Evolutionary conservation across 2,888 invertebrate species (phyloP), one percentile per base, ranked within the genome.

Genomic region (Caenorhabditis sp.): DNA sequence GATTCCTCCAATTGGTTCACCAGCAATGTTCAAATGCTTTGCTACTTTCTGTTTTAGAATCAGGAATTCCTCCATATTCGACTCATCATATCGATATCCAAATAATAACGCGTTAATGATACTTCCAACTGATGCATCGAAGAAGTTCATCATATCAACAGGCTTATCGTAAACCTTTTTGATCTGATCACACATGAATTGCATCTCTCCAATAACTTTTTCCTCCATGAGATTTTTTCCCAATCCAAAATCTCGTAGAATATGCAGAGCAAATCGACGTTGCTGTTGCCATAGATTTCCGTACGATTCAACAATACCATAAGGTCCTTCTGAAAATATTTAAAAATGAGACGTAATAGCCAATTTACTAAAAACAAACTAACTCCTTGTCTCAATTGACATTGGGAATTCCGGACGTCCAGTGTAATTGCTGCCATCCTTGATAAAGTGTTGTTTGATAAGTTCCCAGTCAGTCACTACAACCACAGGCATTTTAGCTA

Each of bases 141-240:
- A 70, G 12, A 63, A 43, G 27, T 70, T 62, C 54, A 66, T 65
- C 65, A 76, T 61, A 43, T 76, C 67, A 17, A 72, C 25, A 10
- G 52, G 31, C 14, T 36, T 7, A 27, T 62, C 56, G n/a, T 38
- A 27, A 27, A 70, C 59, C 0, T 21, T 52, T 0, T 70, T 70
- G n/a, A 67, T 67, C 62, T 70, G 60, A 43, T 43, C 43, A 43
- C 43, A 43, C 43, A 43, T 43, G 1, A 49, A 43, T 0, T 43
- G 50, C 31, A 69, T 61, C 31, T 76, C 71, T 21, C 58, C 65
- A 1, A 76, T 60, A 0, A 79, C 74, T 63, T 72, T 72, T 52
- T 79, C 73, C 59, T 79, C 75, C 79, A 79, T 79, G 50, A 75
- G 57, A 60, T 72, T 77, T 62, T 77, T 75, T 12, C 79, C 79